Percentiles rank a stretch among this genome's conserved stretches.
These are phyloP conservation scores for Musca domestica DNA, from an alignment of 1,140 invertebrate species.

Conservation along the genomic window DNA sequence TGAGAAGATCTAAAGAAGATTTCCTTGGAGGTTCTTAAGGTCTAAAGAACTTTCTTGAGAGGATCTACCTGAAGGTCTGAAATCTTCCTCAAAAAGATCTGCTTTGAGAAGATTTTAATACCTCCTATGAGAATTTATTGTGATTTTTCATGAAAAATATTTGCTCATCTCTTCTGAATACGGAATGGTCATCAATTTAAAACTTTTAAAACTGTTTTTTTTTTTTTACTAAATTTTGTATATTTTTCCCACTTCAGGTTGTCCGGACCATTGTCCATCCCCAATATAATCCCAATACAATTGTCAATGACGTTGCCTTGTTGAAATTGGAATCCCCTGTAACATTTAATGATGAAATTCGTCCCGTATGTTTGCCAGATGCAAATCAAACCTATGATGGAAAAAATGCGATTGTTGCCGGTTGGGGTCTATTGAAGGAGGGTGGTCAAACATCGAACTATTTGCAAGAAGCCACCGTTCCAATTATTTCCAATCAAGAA, in stretches of 20 bases:
- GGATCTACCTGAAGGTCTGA: no score
- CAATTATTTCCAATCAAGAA: constrained; percentile 85
- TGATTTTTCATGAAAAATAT: no score
- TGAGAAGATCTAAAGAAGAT: no score
- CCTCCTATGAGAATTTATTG: no score
- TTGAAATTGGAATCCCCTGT: constrained; percentile 62
- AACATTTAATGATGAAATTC: constrained; percentile 73
- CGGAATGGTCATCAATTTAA: no score
- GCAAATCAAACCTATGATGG: constrained; percentile 45
- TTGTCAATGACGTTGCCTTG: constrained; percentile 81
- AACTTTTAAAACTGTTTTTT: no score
- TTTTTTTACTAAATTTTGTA: no score
- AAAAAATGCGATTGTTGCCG: constrained; percentile 73
- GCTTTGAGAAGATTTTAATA: no score
- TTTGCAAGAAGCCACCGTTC: constrained; percentile 78
- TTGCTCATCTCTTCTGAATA: no score
- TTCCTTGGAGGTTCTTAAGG: no score
- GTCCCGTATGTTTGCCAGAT: constrained; percentile 80
- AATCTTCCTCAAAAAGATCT: no score
- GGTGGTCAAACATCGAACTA: constrained; percentile 79
- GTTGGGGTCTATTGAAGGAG: constrained; percentile 85
- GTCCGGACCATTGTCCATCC: constrained; percentile 38
- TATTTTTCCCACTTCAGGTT: constrained; percentile 25
- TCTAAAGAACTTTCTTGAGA: no score
- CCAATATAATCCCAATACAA: constrained; percentile 38